Evolutionary conservation across 2,113 vertebrate genomes (phyloP), one percentile per base, ranked within the genome.

Genomic region (Triplophysa siluroides): DNA sequence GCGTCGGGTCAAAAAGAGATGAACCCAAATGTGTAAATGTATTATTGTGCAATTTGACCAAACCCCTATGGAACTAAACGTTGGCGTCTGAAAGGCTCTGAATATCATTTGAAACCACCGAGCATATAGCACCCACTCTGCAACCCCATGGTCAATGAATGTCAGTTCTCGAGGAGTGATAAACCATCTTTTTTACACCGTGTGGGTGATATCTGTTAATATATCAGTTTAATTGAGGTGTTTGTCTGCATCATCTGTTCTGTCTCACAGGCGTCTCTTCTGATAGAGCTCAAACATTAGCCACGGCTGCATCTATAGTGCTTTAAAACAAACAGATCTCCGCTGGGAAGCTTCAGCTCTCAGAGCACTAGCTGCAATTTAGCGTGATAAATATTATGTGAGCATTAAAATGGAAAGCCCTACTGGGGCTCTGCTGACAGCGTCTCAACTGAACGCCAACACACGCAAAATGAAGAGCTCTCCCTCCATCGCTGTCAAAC

Each of bases 301-400:
- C 21, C 8, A 3, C 43, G 56, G 38, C 58, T 52, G 52, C 14
- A 41, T 38, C 47, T 8, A 38, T 38, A 50, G 21, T 21, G 54
- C 38, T 29, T 70, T 63, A 33, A 47, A 33, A 12, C 52, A 23
- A 45, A 26, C 47, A 45, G 6, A 62, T 62, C 10, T 14, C 29
- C 33, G 14, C 19, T 26, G 50, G 23, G 54, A 33, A 43, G 52
- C 41, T 62, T 64, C 33, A 33, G 60, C 62, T 50, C 52, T 47
- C 29, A 21, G 54, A 2, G 11, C 9, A n/a, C 13, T 50, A 56
- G 56, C 45, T 38, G 19, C 29, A 29, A 38, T 68, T 69, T 73
- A 67, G n/a, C 63, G 43, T 73, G 77, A 65, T 69, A 63, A 70
- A 76, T 62, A 56, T 79, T 79, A 76, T 63, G 56, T 21, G 56